Base-by-base conservation (phyloP, 2,113 vertebrate species). In the Emydocephalus ijimae region DNA sequence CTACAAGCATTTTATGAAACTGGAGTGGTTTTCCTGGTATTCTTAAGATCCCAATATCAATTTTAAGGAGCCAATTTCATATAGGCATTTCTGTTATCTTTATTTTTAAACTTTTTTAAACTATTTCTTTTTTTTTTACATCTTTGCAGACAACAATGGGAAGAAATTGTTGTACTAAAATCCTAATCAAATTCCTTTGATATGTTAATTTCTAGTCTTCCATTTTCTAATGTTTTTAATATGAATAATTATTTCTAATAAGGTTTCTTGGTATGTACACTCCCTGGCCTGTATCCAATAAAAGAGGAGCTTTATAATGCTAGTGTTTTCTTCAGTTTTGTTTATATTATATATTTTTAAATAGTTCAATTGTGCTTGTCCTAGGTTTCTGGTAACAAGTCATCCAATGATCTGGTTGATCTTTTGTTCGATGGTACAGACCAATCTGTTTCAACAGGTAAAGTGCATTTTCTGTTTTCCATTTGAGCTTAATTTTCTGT, bases 341-440 rank as follows among this genome's bases (percentile, higher is more conserved):
- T 20, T 91, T 39, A 74, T 85, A 91, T 23, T 21, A 8, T 89
- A 59, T 34, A 88, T 81, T 23, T 88, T 85, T 52, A 69, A 61
- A 93, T 39, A 91, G 90, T 69, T 57, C 87, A 93, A 54, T 89
- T 94, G 5, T 95, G 48, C 94, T 91, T 96, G 91, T 93, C 94
- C 96, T 94, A 99, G 98, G 97, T 96, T 90, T 96, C 98, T 94
- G 96, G 97, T 59, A 97, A 96, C 95, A 98, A 98, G 94, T 96
- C 98, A 0, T 97, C 98, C 85, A 96, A 96, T 11, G 98, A 97
- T 93, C 97, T 99, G 85, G 98, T 98, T 90, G 98, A 99, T 96
- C 97, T 99, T 55, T 94, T 99, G 20, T 98, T 98, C 97, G 98
- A 98, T 93, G 98, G 99, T 94, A 91, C 98, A 39, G 97, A 97